Evolutionary conservation across 2,113 vertebrate genomes (phyloP).

Genomic region (Meleagris gallopavo): DNA sequence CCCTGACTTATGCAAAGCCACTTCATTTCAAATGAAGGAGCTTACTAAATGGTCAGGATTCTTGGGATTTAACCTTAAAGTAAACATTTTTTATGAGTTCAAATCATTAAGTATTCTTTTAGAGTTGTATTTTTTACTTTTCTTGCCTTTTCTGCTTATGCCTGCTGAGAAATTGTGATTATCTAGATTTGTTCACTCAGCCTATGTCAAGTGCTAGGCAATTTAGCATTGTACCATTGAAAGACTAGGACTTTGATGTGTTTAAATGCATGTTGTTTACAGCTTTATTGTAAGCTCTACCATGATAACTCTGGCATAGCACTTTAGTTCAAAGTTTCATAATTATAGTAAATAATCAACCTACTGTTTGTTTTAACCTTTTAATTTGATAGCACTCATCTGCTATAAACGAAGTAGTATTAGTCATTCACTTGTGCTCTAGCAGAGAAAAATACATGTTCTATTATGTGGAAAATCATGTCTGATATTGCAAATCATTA

Average conservation of each 20-base stretch:
- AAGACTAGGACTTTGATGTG: background rate
- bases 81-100: background rate
- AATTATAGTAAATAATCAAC: slow-evolving; percentile 63
- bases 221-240: background rate
- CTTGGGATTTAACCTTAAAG: background rate
- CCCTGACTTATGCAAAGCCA: background rate
- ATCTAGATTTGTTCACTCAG: background rate
- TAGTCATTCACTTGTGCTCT: background rate
- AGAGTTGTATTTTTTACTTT: background rate
- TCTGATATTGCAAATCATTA: background rate
- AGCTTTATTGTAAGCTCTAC: background rate
- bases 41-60: background rate
- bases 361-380: slow-evolving; percentile 31
- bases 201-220: background rate
- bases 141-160: background rate
- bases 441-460: background rate
- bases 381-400: background rate
- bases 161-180: background rate
- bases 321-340: slow-evolving; percentile 39
- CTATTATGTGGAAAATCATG: background rate
- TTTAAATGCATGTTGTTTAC: background rate
- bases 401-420: background rate
- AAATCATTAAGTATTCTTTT: no score
- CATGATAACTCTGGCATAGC: background rate
- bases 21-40: background rate